Base-by-base conservation (phyloP, 2,113 vertebrate species). In the Menidia beryllina region DNA sequence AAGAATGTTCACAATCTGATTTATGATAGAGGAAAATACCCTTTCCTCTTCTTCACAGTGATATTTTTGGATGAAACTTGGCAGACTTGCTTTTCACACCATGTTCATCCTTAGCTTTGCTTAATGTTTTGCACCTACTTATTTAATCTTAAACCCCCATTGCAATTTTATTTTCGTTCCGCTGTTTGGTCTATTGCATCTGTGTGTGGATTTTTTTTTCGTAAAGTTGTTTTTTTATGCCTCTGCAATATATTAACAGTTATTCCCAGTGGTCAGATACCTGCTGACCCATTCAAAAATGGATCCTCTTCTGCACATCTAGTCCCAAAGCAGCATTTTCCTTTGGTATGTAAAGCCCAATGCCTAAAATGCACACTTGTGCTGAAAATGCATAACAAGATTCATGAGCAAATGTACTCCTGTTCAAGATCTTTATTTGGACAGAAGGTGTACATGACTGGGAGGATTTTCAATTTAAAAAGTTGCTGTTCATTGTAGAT, bases 231-330 rank as follows among this genome's bases (percentile, higher is more conserved):
- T 47, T 38, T 63, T 70, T 75, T 56, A 51, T 45, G 38, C 36
- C 54, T 38, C 15, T 57, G 41, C 59, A 68, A 72, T 43, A 36
- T 43, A 67, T 48, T 39, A 51, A n/a, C 23, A n/a, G 30, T 36
- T 86, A 72, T 82, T 84, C 78, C 68, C 67, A 19, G 9, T 17
- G 34, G 60, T 67, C 56, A 76, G 17, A 76, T 59, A 80, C 30
- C 38, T 62, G 55, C 70, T 79, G 71, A 57, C 54, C 57, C 49
- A 59, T 68, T 83, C 76, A 82, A 75, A 50, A 84, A 58, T 75
- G 30, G 58, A 55, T 75, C 26, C 19, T 24, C 45, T 47, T 67
- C 43, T 19, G 51, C 24, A 62, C 30, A 65, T 55, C 62, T 72
- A 74, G 68, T 72, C 47, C 34, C 27, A 52, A 65, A 71, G 41